Conservation (phyloP, 2,113 vertebrate species). For the Pomatostomus ruficeps region DNA sequence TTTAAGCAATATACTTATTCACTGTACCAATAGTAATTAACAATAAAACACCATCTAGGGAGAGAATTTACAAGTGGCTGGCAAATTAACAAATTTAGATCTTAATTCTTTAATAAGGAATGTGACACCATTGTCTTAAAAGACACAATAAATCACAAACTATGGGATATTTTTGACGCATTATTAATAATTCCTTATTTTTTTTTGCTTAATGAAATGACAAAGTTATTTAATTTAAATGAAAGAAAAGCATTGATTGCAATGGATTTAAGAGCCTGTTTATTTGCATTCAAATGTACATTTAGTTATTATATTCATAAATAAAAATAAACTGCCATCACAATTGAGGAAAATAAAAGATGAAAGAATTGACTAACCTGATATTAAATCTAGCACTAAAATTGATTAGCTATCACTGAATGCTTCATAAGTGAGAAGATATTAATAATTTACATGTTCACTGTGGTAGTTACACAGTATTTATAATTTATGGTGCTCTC, state of each 20-base stretch:
- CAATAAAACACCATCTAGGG: not conserved
- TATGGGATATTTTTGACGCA: not conserved
- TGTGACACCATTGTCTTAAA: not conserved
- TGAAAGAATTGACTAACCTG: not conserved
- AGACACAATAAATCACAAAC: not conserved
- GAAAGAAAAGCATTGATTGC: not conserved
- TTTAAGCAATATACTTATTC: not conserved
- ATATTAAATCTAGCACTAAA: not conserved
- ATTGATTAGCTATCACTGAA: not conserved
- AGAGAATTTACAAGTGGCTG: not conserved
- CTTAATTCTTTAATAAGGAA: not conserved
- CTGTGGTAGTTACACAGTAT: not conserved
- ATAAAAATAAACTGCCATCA: not conserved
- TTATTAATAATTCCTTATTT: not conserved
- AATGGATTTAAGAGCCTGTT: not conserved
- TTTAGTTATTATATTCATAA: not conserved
- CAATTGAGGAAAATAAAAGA: not conserved
- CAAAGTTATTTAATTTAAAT: not conserved
- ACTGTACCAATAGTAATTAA: not conserved
- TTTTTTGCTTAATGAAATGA: not conserved
- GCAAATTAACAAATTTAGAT: not conserved
- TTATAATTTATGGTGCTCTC: not conserved
- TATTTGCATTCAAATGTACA: not conserved
- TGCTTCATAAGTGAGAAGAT: not conserved
- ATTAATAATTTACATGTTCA: not conserved